A percentile compares a stretch with the other conserved stretches of the same genome.
phyloP scores from a whole-genome alignment of 2,113 vertebrate genomes.

The Antechinus stuartii region DNA sequence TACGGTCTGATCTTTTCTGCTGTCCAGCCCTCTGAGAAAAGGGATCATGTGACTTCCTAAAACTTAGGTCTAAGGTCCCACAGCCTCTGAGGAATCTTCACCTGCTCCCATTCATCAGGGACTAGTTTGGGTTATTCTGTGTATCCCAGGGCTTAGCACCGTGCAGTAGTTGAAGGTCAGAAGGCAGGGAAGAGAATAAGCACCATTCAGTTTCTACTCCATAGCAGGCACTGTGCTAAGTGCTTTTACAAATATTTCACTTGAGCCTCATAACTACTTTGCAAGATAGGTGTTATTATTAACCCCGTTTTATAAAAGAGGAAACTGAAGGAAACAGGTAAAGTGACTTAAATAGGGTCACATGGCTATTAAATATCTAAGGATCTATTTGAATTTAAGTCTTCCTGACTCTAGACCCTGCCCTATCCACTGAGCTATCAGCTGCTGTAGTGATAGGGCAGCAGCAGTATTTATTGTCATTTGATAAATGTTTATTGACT shows the following conservation, averaged over 20 bases:
- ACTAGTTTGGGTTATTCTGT: neutral
- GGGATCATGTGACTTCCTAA: too few relatives aligned
- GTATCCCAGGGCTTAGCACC: too few relatives aligned
- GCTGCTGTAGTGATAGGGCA: too few relatives aligned
- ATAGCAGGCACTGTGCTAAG: neutral
- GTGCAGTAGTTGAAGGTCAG: neutral
- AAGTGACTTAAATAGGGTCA: too few relatives aligned
- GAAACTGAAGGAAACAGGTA: neutral
- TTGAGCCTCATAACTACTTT: neutral
- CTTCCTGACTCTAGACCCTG: neutral
- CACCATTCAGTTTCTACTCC: neutral
- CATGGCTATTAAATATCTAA: neutral
- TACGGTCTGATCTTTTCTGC: too few relatives aligned
- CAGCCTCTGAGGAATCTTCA: too few relatives aligned
- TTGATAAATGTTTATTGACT: neutral
- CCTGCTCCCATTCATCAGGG: too few relatives aligned
- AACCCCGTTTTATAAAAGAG: neutral
- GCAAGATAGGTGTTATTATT: neutral
- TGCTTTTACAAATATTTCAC: neutral
- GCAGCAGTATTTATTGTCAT: neutral
- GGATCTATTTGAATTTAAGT: neutral
- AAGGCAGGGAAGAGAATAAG: neutral
- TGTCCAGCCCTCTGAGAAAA: too few relatives aligned
- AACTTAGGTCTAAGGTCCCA: too few relatives aligned
- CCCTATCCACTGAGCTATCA: neutral